phyloP scores from a whole-genome alignment of 2,113 vertebrate species.

The Chlorodrepanis virens region DNA sequence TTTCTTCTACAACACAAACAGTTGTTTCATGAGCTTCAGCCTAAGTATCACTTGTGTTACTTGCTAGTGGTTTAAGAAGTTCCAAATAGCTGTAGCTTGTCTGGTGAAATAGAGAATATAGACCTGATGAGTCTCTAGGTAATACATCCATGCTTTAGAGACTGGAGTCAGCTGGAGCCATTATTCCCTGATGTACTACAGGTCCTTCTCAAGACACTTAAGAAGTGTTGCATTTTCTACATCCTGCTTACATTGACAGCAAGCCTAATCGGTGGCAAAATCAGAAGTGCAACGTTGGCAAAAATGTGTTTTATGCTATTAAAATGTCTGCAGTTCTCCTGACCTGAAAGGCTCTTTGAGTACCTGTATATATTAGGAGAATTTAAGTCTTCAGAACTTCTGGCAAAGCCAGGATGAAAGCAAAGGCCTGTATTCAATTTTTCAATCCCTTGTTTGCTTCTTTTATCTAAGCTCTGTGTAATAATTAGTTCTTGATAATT shows the following conservation, averaged over 20 bases:
- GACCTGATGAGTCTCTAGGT: background rate
- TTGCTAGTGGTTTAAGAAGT: background rate
- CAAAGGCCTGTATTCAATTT: background rate
- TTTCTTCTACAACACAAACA: background rate
- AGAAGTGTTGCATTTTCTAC: background rate
- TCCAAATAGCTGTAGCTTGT: background rate
- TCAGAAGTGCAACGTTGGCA: background rate
- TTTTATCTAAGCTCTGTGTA: background rate
- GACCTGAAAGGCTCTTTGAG: background rate
- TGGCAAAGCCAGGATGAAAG: background rate
- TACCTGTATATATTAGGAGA: background rate
- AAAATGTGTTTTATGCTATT: background rate
- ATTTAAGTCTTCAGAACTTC: background rate
- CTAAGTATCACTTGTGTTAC: background rate
- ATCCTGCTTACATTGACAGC: accelerated
- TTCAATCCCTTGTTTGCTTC: background rate
- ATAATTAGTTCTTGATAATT: background rate
- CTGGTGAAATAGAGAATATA: background rate
- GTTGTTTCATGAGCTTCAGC: background rate
- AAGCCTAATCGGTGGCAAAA: background rate
- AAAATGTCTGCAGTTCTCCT: background rate
- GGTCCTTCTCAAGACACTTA: background rate
- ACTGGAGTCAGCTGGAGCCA: background rate
- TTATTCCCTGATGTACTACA: background rate
- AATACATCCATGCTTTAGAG: background rate